These are phyloP conservation scores for Sarcoramphus papa DNA, from an alignment of 2,797 vertebrate genomes.

Conservation along the genomic window DNA sequence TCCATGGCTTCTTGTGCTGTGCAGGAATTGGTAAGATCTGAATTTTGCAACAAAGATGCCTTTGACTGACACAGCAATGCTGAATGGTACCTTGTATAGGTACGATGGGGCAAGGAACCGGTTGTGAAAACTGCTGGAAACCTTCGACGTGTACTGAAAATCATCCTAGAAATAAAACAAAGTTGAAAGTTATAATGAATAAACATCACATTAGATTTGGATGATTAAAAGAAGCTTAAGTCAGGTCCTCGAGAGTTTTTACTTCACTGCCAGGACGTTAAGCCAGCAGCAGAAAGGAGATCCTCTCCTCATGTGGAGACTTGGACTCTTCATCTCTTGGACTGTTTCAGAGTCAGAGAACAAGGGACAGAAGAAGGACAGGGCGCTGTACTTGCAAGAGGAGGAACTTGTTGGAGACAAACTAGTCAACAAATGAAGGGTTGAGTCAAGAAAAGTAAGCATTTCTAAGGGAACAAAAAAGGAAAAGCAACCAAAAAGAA, in stretches of 20 bases:
- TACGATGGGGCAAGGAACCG: neutral
- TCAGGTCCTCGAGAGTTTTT: neutral
- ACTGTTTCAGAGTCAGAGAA: neutral
- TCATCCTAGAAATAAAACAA: neutral
- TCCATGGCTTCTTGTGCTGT: neutral
- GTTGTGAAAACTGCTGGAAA: neutral
- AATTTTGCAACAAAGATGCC: neutral
- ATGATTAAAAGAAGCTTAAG: neutral
- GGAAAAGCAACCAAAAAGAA: neutral
- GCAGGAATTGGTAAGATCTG: neutral
- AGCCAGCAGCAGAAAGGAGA: neutral
- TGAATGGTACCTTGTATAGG: neutral
- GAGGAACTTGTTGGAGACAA: neutral
- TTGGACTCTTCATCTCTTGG: neutral
- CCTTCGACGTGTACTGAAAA: neutral
- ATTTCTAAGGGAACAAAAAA: neutral
- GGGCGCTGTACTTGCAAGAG: neutral
- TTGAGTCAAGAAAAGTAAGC: neutral
- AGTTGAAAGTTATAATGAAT: neutral
- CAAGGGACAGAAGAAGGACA: neutral
- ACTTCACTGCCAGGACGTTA: neutral
- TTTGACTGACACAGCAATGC: neutral
- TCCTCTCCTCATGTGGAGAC: neutral
- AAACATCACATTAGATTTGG: neutral
- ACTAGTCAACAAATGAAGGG: neutral